Base-by-base conservation (phyloP, 2,797 vertebrate species). In the Chrysocyon brachyurus region DNA sequence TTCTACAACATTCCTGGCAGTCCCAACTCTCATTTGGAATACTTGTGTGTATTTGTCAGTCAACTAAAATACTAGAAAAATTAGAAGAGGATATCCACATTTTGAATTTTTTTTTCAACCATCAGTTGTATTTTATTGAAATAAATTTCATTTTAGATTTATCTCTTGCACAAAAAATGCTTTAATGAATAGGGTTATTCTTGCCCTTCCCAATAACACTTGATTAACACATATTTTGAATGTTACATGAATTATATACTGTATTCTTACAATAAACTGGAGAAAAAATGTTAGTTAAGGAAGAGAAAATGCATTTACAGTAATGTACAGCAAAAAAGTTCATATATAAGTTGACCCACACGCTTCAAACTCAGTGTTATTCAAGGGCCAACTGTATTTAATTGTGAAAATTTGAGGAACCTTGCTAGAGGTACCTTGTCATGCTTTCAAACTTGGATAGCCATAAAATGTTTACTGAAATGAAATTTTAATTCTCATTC, bases 11-110 rank as follows among this genome's bases (percentile, higher is more conserved):
- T 83, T 88, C 36, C n/a, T 83, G 26, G 72, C 8, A 22, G 15
- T 92, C 19, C 14, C 36, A 75, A 2, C 26, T 90, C 21, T 70
- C 57, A 26, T 36, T 77, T 94, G 78, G 21, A 93, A 73, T 87
- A 66, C 12, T 75, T 49, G 22, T 66, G 3, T 92, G 54, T 33
- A 61, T 92, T 94, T 68, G 19, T 89, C 68, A 82, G 33, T 90
- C 36, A 87, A 84, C 70, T 33, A 95, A 54, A 96, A 93, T 73
- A 73, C 28, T 95, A 75, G 90, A 84, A 91, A 94, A 93, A 66
- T 64, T 97, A 87, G 92, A 59, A 73, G 81, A 86, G 12, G 12
- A 79, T 82, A 57, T 72, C 40, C 36, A 83, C n/a, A 26, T 79
- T 28, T 26, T 72, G 83, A 70, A 36, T 59, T 31, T 93, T 79